These are phyloP conservation scores for Geodia barretti DNA, from an alignment of 37 sponge, comb jelly and placozoan genomes.

Conservation along the genomic window DNA sequence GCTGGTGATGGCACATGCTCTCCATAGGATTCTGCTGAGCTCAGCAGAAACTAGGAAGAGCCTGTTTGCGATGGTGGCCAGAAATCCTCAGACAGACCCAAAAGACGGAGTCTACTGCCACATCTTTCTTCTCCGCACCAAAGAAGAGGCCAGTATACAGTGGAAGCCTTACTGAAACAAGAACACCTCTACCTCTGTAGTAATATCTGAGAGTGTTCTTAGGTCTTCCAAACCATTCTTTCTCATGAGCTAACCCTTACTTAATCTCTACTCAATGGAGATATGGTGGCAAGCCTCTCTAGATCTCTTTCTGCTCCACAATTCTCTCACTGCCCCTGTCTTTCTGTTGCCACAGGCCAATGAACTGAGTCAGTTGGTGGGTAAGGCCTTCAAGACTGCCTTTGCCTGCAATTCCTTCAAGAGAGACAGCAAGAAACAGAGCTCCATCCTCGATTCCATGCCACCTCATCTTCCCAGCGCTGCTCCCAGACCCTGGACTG, in stretches of 20 bases:
- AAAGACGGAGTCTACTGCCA: conserved; percentile 53
- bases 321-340: background rate
- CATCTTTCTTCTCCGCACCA: conserved; percentile 50
- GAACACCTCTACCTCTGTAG: no score
- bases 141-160: conserved; percentile 38
- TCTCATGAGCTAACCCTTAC: background rate
- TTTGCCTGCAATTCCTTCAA: conserved; percentile 29
- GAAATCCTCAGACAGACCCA: conserved; percentile 28
- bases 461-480: background rate
- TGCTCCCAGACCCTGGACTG: background rate
- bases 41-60: conserved; percentile 48
- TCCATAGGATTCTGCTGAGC: conserved; percentile 53
- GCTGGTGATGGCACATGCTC: conserved; percentile 69
- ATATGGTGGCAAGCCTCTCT: background rate
- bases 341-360: conserved; percentile 24
- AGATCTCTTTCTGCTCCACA: background rate
- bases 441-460: background rate
- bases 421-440: conserved; percentile 28
- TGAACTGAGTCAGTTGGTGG: conserved; percentile 43
- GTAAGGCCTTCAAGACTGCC: conserved; percentile 55
- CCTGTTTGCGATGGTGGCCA: conserved; percentile 54
- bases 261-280: no score
- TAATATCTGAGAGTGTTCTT: no score
- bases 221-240: background rate
- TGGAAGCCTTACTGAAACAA: background rate